Evolutionary conservation across 2,113 vertebrate genomes (phyloP).

Genomic region (Larimichthys polyactis): DNA sequence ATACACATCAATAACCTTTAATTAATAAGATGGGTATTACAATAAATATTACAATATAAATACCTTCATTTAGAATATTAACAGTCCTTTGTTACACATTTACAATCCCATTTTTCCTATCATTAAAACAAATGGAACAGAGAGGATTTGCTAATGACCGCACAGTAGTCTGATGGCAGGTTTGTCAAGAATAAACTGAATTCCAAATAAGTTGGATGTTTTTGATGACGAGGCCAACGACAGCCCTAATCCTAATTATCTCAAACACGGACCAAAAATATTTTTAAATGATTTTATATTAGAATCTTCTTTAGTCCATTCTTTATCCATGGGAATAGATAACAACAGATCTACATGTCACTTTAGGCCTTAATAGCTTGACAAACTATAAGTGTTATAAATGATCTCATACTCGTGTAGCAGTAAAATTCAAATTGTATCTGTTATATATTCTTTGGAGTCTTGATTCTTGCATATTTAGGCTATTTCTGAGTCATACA

Average conservation of each 20-base stretch:
- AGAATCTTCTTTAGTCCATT: slow-evolving; percentile 37
- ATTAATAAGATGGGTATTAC: slow-evolving; percentile 81
- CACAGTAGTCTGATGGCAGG: slow-evolving; percentile 39
- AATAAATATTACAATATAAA: slow-evolving; percentile 86
- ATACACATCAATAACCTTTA: slow-evolving; percentile 75
- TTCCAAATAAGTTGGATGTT: slow-evolving; percentile 37
- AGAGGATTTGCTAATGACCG: slow-evolving; percentile 35
- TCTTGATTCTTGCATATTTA: slow-evolving; percentile 76
- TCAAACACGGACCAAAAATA: slow-evolving; percentile 52
- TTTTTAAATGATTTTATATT: slow-evolving; percentile 28
- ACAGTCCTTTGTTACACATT: slow-evolving; percentile 85
- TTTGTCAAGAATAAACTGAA: slow-evolving; percentile 53
- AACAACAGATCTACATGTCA: slow-evolving; percentile 32
- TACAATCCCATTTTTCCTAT: slow-evolving; percentile 75
- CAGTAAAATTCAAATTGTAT: slow-evolving; percentile 54
- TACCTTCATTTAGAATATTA: slow-evolving; percentile 83
- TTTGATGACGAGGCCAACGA: slow-evolving; percentile 17
- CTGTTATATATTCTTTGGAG: slow-evolving; percentile 70
- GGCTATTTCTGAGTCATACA: slow-evolving; percentile 55
- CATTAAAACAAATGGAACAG: slow-evolving; percentile 64
- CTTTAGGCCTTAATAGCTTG: slow-evolving; percentile 25
- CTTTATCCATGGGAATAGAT: slow-evolving; percentile 38
- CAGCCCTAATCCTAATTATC: slow-evolving; percentile 47
- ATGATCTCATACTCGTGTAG: slow-evolving; percentile 31
- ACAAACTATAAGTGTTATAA: slow-evolving; percentile 55